phyloP scores from a whole-genome alignment of 53 echinoderm and acorn worm genomes.

The Echinometra lucunter region DNA sequence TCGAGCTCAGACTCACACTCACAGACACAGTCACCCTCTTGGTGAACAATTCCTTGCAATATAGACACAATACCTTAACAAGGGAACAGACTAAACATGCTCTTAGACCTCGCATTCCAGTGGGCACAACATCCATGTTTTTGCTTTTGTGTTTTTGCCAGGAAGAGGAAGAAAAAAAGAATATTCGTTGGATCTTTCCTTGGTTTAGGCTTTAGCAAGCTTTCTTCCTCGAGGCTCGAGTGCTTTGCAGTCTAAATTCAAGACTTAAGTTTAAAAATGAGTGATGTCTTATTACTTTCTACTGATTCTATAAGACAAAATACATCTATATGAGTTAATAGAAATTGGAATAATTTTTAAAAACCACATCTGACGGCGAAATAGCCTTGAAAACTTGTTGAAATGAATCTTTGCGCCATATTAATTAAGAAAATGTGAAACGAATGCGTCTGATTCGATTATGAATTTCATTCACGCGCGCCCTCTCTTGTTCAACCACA shows the following conservation, averaged over 20 bases:
- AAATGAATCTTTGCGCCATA: background rate
- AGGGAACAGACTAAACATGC: slow-evolving; percentile 93
- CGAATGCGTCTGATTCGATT: background rate
- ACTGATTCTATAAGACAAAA: background rate
- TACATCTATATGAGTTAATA: background rate
- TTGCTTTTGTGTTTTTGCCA: no score
- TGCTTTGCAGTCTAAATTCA: background rate
- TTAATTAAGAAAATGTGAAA: background rate
- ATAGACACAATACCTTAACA: slow-evolving; percentile 76
- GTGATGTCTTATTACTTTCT: background rate
- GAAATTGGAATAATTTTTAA: background rate
- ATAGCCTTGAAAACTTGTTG: background rate
- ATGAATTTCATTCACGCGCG: background rate
- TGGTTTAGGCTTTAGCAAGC: no score
- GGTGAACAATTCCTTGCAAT: no score
- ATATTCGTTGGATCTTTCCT: no score
- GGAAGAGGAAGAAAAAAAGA: no score
- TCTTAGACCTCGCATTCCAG: slow-evolving; percentile 84
- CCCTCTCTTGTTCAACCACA: slow-evolving; percentile 48
- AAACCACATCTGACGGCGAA: background rate
- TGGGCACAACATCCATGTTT: slow-evolving; percentile 89
- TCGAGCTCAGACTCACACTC: no score
- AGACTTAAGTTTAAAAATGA: background rate
- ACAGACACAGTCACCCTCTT: no score
- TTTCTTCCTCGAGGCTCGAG: no score